Base-by-base conservation (phyloP, 2,888 invertebrate genomes). In the Amorpha juglandis region DNA sequence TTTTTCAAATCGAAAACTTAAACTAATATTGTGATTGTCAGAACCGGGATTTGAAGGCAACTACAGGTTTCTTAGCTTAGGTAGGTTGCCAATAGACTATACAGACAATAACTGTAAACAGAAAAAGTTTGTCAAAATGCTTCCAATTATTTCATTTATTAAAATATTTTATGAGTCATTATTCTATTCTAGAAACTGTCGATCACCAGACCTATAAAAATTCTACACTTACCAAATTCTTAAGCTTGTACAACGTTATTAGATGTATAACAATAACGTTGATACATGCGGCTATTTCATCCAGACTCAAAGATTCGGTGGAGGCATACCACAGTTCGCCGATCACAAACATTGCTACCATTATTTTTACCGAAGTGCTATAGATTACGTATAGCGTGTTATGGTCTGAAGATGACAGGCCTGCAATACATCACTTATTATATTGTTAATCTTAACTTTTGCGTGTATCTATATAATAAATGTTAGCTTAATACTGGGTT, bases 251-350 rank as follows among this genome's bases (percentile, higher is more conserved):
- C 35, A 86, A 66, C 6, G 87, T 81, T 2, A 87, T 80, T 0
- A 83, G 63, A 63, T 91, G 90, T 65, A 91, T 89, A 0, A 86
- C 69, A 8, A 81, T 74, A 11, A 81, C 80, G 62, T 87, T 90
- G 42, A 87, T 73, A 55, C 81, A 79, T n/a, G 82, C 86, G 8
- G 84, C 84, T 6, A 87, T 69, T 9, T 76, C 82, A n/a, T 90
- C 88, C 12, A 90, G 69, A 27, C 71, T 79, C 55, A 79, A 69
- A 0, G 79, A 70, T 14, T 82, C 75, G 14, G 73, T 78, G 38
- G 77, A 68, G 6, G 83, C 69, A 63, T 81, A 80, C 86, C 88
- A 88, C 0, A 87, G 63, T 70, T 91, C 90, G 9, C 78, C 70
- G 6, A 64, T 45, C 35, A 88, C 73, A n/a, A 89, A 63, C 47